phyloP scores from a whole-genome alignment of 1,140 invertebrate genomes.

The Dufourea novaeangliae region DNA sequence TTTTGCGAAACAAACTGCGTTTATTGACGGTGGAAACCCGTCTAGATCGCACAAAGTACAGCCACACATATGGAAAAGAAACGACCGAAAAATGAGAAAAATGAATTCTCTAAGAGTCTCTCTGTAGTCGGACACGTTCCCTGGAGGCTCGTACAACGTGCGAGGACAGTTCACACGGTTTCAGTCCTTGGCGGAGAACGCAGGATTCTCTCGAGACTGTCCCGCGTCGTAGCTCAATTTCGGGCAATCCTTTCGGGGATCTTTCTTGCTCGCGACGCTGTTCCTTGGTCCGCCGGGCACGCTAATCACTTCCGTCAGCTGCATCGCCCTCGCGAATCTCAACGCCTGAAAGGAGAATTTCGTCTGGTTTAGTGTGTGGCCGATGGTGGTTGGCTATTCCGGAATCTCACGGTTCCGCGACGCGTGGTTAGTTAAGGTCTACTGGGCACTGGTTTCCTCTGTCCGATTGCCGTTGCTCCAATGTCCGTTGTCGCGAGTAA shows the following conservation, averaged over 20 bases:
- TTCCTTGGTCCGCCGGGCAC: slow-evolving; percentile 25
- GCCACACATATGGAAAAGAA: no score
- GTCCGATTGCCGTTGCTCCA: background rate
- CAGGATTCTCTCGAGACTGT: slow-evolving; percentile 39
- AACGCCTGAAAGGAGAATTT: slow-evolving; percentile 61
- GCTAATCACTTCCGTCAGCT: slow-evolving; percentile 67
- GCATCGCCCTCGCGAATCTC: slow-evolving; percentile 64
- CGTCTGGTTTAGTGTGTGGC: background rate
- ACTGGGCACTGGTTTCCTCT: background rate
- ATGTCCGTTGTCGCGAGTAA: background rate
- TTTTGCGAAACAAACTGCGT: no score
- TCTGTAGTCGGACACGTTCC: no score
- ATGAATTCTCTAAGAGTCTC: no score
- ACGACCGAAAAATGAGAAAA: no score
- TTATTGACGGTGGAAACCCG: no score
- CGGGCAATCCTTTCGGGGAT: background rate
- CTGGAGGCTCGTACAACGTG: no score
- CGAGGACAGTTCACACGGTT: background rate
- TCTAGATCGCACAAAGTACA: no score
- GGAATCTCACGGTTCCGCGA: background rate
- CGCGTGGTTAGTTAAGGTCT: background rate
- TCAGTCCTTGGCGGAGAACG: slow-evolving; percentile 48
- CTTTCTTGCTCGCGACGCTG: background rate
- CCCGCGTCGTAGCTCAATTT: background rate
- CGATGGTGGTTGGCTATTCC: background rate